Conservation (phyloP, 2,797 vertebrate species). For the Sebastes steindachneri region DNA sequence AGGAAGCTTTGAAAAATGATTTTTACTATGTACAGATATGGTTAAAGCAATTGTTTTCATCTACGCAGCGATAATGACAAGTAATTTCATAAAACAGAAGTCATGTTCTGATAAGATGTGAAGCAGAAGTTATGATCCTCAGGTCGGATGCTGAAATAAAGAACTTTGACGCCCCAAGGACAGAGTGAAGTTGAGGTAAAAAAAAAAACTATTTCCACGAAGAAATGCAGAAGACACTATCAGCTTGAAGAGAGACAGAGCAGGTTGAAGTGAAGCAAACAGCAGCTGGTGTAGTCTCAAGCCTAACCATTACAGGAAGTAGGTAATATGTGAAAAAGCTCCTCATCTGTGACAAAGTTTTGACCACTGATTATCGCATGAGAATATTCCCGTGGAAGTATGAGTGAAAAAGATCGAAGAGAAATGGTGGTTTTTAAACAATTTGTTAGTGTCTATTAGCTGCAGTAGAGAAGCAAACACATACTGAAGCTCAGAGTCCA, state of each 20-base stretch:
- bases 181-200: not conserved
- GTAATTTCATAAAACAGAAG: not conserved
- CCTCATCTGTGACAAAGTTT: not conserved
- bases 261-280: not conserved
- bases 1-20: slow-evolving; percentile 10
- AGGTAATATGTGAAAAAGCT: not conserved
- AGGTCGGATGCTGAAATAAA: not conserved
- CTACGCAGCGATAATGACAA: not conserved
- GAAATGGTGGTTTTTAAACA: not conserved
- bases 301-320: not conserved
- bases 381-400: not conserved
- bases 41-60: not conserved
- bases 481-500: slow-evolving; percentile 23
- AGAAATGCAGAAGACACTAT: not conserved
- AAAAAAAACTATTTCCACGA: not conserved
- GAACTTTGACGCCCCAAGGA: not conserved
- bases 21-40: not conserved
- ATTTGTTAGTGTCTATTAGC: slow-evolving; percentile 60
- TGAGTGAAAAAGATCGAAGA: not conserved
- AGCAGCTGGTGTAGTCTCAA: not conserved
- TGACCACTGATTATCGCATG: not conserved
- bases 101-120: not conserved
- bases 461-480: slow-evolving; percentile 49
- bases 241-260: not conserved
- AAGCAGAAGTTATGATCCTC: slow-evolving; percentile 22